Conservation (phyloP, 2,113 vertebrate genomes). For the Dolichallabes microphthalmus region DNA sequence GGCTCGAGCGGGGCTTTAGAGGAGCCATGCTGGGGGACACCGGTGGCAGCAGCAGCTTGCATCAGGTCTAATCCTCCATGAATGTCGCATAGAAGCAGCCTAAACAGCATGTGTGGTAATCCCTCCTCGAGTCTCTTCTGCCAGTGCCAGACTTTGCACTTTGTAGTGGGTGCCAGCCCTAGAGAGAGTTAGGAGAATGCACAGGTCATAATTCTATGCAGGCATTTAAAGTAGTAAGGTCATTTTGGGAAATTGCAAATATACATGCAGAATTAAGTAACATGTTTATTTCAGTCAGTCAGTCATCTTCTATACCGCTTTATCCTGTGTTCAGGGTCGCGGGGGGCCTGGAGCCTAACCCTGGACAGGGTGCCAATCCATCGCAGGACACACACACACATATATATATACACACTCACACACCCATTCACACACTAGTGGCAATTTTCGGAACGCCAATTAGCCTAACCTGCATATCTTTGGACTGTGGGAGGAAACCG, state of each 20-base stretch:
- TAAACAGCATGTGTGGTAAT: constrained; percentile 52
- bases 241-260: neutral
- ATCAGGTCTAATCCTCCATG: constrained; percentile 51
- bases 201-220: constrained; percentile 33
- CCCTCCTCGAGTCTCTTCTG: constrained; percentile 38
- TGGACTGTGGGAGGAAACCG: no score
- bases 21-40: constrained; percentile 33
- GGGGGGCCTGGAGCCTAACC: no score
- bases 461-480: no score
- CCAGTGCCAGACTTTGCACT: constrained; percentile 43
- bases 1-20: constrained; percentile 36
- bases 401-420: no score
- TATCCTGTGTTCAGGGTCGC: no score
- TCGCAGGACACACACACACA: no score
- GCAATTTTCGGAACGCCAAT: no score
- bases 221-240: neutral
- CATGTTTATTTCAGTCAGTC: no score
- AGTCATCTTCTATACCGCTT: no score
- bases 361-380: no score
- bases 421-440: no score
- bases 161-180: constrained; percentile 54
- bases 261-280: neutral
- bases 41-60: constrained; percentile 45
- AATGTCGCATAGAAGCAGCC: constrained; percentile 40
- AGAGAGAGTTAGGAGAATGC: constrained; percentile 32